Evolutionary conservation across 1,140 invertebrate species (phyloP).

Genomic region (Pantala flavescens): DNA sequence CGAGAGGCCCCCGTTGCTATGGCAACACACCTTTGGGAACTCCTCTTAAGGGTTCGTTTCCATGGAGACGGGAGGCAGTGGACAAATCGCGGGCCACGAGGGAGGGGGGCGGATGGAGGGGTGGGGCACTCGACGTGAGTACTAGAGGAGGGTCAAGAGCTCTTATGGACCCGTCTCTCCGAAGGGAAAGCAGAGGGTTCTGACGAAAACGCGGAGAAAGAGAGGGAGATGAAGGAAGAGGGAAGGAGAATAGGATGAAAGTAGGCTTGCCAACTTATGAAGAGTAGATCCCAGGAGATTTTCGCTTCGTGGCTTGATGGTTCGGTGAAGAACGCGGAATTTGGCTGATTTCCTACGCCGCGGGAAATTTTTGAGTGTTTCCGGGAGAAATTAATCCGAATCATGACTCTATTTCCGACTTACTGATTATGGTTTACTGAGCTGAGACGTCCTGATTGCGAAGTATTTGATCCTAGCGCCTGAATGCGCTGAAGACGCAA

Average conservation of each 20-base stretch:
- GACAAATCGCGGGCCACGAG: slow-evolving; percentile 1
- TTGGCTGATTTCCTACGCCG: no score
- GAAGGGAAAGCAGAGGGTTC: neutral
- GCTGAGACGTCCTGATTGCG: no score
- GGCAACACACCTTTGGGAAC: slow-evolving; percentile 2
- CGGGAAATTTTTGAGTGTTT: no score
- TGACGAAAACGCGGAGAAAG: no score
- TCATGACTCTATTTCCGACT: no score
- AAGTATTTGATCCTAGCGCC: no score
- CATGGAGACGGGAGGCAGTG: slow-evolving; percentile 5
- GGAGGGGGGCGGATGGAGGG: neutral
- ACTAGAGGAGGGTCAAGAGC: neutral
- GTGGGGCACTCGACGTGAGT: neutral
- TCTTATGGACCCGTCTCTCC: neutral
- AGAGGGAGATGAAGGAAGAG: neutral
- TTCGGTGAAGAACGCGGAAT: no score
- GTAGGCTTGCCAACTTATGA: neutral
- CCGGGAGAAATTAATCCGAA: no score
- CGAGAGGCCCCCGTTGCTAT: neutral
- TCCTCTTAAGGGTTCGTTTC: neutral
- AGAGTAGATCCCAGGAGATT: no score
- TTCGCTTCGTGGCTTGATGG: no score
- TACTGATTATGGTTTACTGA: no score
- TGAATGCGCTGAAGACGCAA: no score
- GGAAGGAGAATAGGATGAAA: neutral